Evolutionary conservation across 2,888 invertebrate genomes (phyloP).

Genomic region (Cataglyphis livida): DNA sequence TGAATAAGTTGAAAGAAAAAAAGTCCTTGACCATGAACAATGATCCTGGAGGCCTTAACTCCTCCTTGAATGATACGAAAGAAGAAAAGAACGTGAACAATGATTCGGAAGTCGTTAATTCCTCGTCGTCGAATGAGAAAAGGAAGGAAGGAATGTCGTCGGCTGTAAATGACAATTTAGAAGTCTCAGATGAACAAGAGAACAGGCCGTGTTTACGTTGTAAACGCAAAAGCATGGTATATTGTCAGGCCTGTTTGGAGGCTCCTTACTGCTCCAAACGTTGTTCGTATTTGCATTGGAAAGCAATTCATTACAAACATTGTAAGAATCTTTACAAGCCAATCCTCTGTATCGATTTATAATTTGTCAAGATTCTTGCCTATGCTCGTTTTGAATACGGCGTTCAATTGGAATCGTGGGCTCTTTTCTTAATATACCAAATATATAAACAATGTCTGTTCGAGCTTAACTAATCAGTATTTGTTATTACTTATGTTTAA

Average conservation of each 20-base stretch:
- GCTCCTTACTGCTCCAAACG: conserved; percentile 73
- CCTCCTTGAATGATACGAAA: no score
- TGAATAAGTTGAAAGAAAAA: no score
- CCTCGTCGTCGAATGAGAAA: no score
- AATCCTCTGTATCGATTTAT: neutral
- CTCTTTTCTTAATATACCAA: neutral
- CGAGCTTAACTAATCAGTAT: conserved; percentile 47
- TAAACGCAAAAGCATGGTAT: conserved; percentile 64
- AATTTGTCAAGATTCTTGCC: neutral
- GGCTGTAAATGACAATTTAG: neutral
- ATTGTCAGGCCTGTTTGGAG: conserved; percentile 68
- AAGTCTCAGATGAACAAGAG: conserved; percentile 41
- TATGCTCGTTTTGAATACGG: neutral
- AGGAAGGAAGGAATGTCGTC: no score
- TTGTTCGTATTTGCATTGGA: conserved; percentile 73
- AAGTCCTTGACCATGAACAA: neutral
- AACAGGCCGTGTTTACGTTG: conserved; percentile 67
- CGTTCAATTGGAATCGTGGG: neutral
- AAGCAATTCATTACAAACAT: conserved; percentile 62
- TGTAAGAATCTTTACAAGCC: conserved; percentile 61
- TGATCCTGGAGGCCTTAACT: no score
- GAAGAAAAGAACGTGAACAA: neutral
- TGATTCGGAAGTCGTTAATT: neutral
- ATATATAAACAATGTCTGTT: neutral
- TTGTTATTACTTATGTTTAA: conserved; percentile 10